Base-by-base conservation (phyloP, 2,113 vertebrate genomes). In the Corythaixoides concolor region DNA sequence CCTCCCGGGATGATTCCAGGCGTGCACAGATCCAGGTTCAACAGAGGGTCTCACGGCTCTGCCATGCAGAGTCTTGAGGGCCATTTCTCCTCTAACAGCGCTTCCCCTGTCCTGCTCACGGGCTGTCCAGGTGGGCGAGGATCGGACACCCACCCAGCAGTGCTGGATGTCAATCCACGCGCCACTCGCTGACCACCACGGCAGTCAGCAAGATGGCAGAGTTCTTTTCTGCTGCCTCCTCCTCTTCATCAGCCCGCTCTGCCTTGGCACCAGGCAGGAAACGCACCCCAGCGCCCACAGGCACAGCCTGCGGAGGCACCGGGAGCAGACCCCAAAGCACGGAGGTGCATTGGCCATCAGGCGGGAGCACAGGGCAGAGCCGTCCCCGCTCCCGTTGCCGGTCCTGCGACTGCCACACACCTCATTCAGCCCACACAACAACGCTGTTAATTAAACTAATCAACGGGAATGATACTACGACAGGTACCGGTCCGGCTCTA, bases 101-200 rank as follows among this genome's bases (percentile, higher is more conserved):
- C 37, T 26, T 11, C 64, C 33, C n/a, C 4, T 12, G 39, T 33
- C 45, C 45, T 17, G 35, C 59, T 39, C 33, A 39, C 28, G 12
- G 39, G 39, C 39, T 4, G 33, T 4, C 10, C 2, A 17, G 39
- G 18, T 8, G 28, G 35, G 62, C 24, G 18, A 37, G 52, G 33
- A 19, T 12, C 12, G 11, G 50, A 8, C 15, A 7, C 62, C 22
- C 12, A 21, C 30, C 18, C 8, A 28, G 24, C 27, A 41, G 19
- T 1, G 37, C 2, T 8, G 22, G 60, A 17, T 11, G 32, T 6
- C 6, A 53, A 28, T 17, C 60, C 14, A 3, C 7, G 17, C 1
- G 6, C 35, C 32, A 28, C 49, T 28, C 8, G 2, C 50, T 24
- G 77, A 11, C 21, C 9, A 24, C 3, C 20, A 5, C 50, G 24